These are phyloP conservation scores for Pelecanus crispus DNA, from an alignment of 2,113 vertebrate genomes.

Conservation along the genomic window DNA sequence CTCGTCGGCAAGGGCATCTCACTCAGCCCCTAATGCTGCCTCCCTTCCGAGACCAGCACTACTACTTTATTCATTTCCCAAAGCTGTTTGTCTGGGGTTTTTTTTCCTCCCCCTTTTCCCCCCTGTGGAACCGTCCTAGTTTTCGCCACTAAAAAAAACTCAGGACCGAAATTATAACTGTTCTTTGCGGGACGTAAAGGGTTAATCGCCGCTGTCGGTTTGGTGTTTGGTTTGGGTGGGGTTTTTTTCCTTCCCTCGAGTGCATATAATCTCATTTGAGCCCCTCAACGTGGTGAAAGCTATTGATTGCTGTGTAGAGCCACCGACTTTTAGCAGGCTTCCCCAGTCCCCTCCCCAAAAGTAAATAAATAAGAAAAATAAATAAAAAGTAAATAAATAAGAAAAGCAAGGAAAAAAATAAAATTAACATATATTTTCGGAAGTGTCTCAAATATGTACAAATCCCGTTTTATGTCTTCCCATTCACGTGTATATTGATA, in stretches of 20 bases:
- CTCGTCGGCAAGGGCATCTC: background rate
- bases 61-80: background rate
- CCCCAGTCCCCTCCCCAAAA: background rate
- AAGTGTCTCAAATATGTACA: background rate
- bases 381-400: background rate
- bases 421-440: background rate
- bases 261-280: conserved; percentile 43
- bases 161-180: background rate
- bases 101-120: rapidly evolving
- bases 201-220: background rate
- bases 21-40: background rate
- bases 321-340: background rate
- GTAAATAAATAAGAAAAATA: background rate
- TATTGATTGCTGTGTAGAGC: background rate
- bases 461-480: background rate
- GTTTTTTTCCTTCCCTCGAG: background rate
- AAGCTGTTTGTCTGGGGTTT: background rate
- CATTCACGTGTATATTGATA: background rate
- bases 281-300: conserved; percentile 30
- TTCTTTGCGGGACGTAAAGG: background rate
- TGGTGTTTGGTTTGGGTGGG: background rate
- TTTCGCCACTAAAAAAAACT: background rate
- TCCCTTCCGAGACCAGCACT: background rate
- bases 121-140: background rate
- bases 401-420: background rate